These are phyloP conservation scores for Aethina tumida DNA, from an alignment of 1,140 invertebrate species.

Conservation along the genomic window DNA sequence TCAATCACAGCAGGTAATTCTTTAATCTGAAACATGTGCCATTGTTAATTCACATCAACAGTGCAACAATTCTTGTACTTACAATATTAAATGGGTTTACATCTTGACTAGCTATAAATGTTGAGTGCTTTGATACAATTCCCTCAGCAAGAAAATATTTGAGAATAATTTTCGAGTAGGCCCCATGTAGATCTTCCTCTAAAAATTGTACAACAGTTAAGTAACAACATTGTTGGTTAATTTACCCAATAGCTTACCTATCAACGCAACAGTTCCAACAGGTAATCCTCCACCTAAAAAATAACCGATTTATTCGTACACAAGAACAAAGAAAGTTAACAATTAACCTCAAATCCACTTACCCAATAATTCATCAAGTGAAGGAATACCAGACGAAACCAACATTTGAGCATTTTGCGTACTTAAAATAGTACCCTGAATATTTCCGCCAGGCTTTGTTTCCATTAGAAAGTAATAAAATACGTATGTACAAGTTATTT, in stretches of 20 bases:
- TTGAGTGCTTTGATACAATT: slow-evolving; percentile 55
- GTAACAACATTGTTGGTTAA: background rate
- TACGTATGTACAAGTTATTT: no score
- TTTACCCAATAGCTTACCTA: slow-evolving; percentile 37
- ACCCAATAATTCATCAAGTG: slow-evolving; percentile 59
- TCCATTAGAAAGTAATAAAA: slow-evolving; percentile 20
- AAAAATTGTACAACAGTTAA: slow-evolving; percentile 27
- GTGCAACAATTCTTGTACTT: slow-evolving; percentile 22
- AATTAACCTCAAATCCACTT: slow-evolving; percentile 19
- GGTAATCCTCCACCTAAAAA: slow-evolving; percentile 48
- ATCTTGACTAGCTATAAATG: slow-evolving; percentile 64
- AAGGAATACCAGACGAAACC: slow-evolving; percentile 58
- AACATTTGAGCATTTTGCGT: slow-evolving; percentile 57
- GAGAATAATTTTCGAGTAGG: slow-evolving; percentile 60
- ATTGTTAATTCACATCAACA: background rate
- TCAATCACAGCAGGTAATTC: slow-evolving; percentile 39
- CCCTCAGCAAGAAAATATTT: slow-evolving; percentile 81
- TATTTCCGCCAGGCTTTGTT: slow-evolving; percentile 27
- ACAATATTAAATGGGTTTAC: slow-evolving; percentile 52
- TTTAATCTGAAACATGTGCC: slow-evolving; percentile 23
- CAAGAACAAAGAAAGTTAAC: slow-evolving; percentile 20
- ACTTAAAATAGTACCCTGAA: slow-evolving; percentile 54
- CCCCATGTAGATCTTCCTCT: slow-evolving; percentile 73
- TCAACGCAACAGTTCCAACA: slow-evolving; percentile 47
- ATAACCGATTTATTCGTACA: slow-evolving; percentile 16